Base-by-base conservation (phyloP, 2,797 vertebrate species). In the Gorsachius magnificus region DNA sequence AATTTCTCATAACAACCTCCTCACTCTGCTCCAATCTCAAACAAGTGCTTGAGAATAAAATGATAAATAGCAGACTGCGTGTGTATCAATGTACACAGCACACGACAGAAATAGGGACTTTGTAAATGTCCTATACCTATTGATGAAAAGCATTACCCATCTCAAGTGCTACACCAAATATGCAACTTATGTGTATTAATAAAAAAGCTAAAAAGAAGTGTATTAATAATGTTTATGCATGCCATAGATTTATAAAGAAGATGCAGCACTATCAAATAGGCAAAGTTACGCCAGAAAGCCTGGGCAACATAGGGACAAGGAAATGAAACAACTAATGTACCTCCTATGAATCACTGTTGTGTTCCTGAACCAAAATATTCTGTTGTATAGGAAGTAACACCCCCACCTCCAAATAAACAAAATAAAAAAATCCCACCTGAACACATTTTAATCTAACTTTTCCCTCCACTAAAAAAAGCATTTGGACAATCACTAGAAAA, bases 91-190 rank as follows among this genome's bases (percentile, higher is more conserved):
- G 53, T 29, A 75, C 18, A 9, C 1, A 57, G 71, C 54, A 83
- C 17, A 5, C 0, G 2, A n/a, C 1, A 4, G 29, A 65, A 92
- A 70, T 0, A 77, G 35, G 43, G 31, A 54, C 43, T 77, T 45
- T 54, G 35, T 2, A 66, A 15, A 5, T 1, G 1, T 56, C 13
- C 65, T 89, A 1, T 5, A 83, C 35, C 20, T 85, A 28, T 26
- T 21, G 21, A 50, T 19, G 25, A 79, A 79, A 60, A 11, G 0
- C 4, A 3, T 2, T 81, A 10, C 57, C 18, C 10, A 66, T 56
- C 48, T 38, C 16, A 66, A 89, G 18, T 9, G 38, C 33, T 12
- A n/a, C 41, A 60, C n/a, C 26, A 72, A 76, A 24, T 26, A 74
- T 2, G 6, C 38, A 46, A 58, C 21, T 74, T 66, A 16, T 0